Evolutionary conservation across 1,140 invertebrate genomes (phyloP).

Genomic region (Drosophila miranda): DNA sequence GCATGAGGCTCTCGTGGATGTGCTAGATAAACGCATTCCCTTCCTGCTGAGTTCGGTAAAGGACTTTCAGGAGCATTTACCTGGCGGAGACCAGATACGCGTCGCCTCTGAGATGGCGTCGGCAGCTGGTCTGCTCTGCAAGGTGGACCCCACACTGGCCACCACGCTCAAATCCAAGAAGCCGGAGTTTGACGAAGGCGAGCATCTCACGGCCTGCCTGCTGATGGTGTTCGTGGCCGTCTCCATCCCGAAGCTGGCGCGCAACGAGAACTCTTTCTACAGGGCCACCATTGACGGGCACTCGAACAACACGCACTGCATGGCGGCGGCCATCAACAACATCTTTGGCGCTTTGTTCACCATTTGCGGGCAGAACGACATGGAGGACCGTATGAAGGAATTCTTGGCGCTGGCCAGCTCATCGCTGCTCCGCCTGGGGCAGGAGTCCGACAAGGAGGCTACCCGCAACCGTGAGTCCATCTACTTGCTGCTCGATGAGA

Average conservation of each 20-base stretch:
- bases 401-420: constrained; percentile 98
- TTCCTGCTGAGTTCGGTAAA: constrained; percentile 97
- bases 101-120: constrained; percentile 98
- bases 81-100: constrained; percentile 94
- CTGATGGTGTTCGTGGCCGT: constrained; percentile 99
- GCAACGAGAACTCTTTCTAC: constrained; percentile 94
- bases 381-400: constrained; percentile 98
- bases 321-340: constrained; percentile 97
- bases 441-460: constrained; percentile 97
- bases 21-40: constrained; percentile 97
- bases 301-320: constrained; percentile 98
- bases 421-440: constrained; percentile 95
- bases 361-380: constrained; percentile 96
- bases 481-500: constrained; percentile 96
- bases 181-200: constrained; percentile 91
- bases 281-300: constrained; percentile 96
- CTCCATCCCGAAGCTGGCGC: constrained; percentile 97
- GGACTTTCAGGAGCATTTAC: constrained; percentile 96
- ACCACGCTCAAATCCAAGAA: constrained; percentile 94
- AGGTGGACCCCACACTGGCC: constrained; percentile 97
- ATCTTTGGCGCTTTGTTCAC: constrained; percentile 98
- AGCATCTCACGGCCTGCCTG: constrained; percentile 96
- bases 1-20: constrained; percentile 96
- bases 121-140: constrained; percentile 95
- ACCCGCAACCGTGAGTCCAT: constrained; percentile 97